A percentile compares a stretch with the other conserved stretches of the same genome.
These are phyloP conservation scores for Gandaritis pyraliata DNA, from an alignment of 2,888 invertebrate species.

Conservation along the genomic window DNA sequence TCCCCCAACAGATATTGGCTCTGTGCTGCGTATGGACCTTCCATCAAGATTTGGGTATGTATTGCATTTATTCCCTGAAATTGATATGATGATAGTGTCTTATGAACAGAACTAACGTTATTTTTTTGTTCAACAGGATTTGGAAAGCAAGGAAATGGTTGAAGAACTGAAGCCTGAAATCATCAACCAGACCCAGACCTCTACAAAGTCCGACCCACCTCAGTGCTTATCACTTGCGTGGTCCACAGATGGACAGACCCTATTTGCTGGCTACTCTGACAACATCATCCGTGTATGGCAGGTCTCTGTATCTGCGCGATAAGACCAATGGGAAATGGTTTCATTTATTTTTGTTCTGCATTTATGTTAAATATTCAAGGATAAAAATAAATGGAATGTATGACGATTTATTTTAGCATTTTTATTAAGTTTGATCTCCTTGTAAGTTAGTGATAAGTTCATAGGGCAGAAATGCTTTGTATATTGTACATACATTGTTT, in stretches of 20 bases:
- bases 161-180: conserved; percentile 99
- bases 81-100: not conserved
- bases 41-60: conserved; percentile 98
- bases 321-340: conserved; percentile 66
- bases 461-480: conserved; percentile 40
- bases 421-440: conserved; percentile 74
- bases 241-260: conserved; percentile 99
- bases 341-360: conserved; percentile 80
- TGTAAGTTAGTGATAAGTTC: conserved; percentile 47
- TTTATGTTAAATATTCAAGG: conserved; percentile 48
- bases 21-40: conserved; percentile 99
- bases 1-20: conserved; percentile 99
- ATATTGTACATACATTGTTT: conserved; percentile 48
- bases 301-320: conserved; percentile 94
- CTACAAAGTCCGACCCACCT: conserved; percentile 93
- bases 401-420: conserved; percentile 60
- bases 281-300: conserved; percentile 99
- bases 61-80: conserved; percentile 1
- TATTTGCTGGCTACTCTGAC: conserved; percentile 99
- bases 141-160: conserved; percentile 99
- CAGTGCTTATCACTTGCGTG: conserved; percentile 98
- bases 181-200: conserved; percentile 87
- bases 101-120: not conserved
- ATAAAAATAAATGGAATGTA: conserved; percentile 82
- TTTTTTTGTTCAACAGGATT: conserved; percentile 87